These are phyloP conservation scores for Xestobium rufovillosum DNA, from an alignment of 2,888 invertebrate genomes.

Conservation along the genomic window DNA sequence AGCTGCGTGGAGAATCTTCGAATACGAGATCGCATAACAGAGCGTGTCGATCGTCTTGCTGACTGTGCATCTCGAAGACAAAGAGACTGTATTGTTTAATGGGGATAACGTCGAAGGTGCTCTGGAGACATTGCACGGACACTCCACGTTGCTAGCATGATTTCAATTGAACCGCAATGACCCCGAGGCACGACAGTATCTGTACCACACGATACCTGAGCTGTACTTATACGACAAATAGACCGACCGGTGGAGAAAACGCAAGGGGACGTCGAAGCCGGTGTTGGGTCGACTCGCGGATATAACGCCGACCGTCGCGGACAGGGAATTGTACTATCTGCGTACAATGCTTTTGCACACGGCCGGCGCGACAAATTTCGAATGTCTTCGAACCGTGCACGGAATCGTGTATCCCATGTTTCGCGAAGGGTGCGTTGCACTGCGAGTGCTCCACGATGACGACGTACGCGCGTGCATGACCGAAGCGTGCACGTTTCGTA, in stretches of 20 bases:
- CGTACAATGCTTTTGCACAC: not conserved
- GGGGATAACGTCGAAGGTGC: not conserved
- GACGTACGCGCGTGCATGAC: not conserved
- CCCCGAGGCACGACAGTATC: not conserved
- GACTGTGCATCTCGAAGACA: not conserved
- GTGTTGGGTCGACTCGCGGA: not conserved
- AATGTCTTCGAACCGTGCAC: not conserved
- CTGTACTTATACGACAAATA: not conserved
- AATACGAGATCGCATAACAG: not conserved
- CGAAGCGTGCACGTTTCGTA: too few species aligned
- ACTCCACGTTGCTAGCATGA: not conserved
- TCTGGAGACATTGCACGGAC: not conserved
- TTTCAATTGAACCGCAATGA: not conserved
- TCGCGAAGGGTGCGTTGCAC: not conserved
- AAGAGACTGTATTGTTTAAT: not conserved
- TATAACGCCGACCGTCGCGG: not conserved
- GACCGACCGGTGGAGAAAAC: not conserved
- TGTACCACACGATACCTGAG: not conserved
- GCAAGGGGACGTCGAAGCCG: too few species aligned
- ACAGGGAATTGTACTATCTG: conserved; percentile 1
- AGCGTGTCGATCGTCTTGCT: not conserved
- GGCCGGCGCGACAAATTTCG: not conserved
- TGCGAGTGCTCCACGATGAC: not conserved
- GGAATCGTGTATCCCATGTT: not conserved
- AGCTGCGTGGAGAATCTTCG: not conserved